Evolutionary conservation across 2,113 vertebrate species (phyloP).

Genomic region (Pholis gunnellus): DNA sequence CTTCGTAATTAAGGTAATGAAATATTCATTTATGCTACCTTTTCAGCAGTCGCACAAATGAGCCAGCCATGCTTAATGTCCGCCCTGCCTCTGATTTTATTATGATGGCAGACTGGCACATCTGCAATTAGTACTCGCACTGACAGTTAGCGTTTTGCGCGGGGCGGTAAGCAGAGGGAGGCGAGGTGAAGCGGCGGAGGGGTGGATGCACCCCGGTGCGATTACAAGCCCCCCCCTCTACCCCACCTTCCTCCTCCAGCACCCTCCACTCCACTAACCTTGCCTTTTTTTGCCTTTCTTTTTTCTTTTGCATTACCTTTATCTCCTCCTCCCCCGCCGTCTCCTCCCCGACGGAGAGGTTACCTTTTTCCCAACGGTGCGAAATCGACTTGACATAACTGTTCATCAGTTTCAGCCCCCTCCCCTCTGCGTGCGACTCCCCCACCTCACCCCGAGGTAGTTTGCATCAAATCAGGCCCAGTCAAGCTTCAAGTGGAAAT

Average conservation of each 20-base stretch:
- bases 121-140: slow-evolving; percentile 96
- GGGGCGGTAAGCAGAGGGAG: slow-evolving; percentile 90
- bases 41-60: slow-evolving; percentile 98
- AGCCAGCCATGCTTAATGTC: slow-evolving; percentile 97
- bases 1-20: slow-evolving; percentile 99
- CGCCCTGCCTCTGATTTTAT: slow-evolving; percentile 96
- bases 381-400: slow-evolving; percentile 99
- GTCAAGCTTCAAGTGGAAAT: slow-evolving; percentile 99
- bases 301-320: slow-evolving; percentile 60
- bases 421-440: slow-evolving; percentile 12
- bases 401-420: slow-evolving; percentile 93
- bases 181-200: slow-evolving; percentile 77
- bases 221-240: slow-evolving; percentile 84
- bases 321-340: slow-evolving; percentile 43
- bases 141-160: slow-evolving; percentile 94
- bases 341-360: slow-evolving; percentile 88
- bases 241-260: slow-evolving; percentile 53
- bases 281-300: slow-evolving; percentile 81
- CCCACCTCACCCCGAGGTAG: slow-evolving; percentile 91
- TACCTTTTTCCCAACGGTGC: slow-evolving; percentile 98
- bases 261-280: slow-evolving; percentile 81
- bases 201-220: slow-evolving; percentile 80
- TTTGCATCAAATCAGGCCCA: slow-evolving; percentile 98
- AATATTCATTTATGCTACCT: slow-evolving; percentile 99
- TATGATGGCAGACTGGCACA: slow-evolving; percentile 97